phyloP scores from a whole-genome alignment of 1,140 invertebrate genomes.

The Cotesia typhae region DNA sequence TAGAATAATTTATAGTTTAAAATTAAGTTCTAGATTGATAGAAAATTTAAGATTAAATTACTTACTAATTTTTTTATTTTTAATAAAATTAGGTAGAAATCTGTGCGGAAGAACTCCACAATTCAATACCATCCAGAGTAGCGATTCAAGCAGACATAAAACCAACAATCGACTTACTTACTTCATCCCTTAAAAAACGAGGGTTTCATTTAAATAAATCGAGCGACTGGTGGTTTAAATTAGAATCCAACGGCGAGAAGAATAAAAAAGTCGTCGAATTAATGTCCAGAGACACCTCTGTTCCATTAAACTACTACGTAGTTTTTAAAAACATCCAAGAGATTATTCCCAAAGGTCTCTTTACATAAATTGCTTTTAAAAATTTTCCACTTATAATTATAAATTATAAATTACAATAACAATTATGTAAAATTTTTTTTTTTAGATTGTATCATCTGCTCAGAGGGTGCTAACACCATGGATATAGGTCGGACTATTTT shows the following conservation, averaged over 20 bases:
- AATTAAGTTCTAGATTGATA: neutral
- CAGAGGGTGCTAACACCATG: conserved; percentile 98
- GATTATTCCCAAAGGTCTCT: conserved; percentile 71
- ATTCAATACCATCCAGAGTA: conserved; percentile 79
- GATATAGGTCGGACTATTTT: conserved; percentile 93
- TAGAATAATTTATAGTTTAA: neutral
- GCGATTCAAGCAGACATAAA: conserved; percentile 84
- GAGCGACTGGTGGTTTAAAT: conserved; percentile 70
- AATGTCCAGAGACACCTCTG: conserved; percentile 72
- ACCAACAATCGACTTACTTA: conserved; percentile 73
- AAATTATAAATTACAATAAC: neutral
- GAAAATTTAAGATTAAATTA: neutral
- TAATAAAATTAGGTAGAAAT: conserved; percentile 79
- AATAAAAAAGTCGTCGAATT: conserved; percentile 69
- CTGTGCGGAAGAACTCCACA: conserved; percentile 89
- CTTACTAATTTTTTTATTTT: conserved; percentile 3
- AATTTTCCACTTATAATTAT: neutral
- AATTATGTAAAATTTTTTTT: conserved; percentile 46
- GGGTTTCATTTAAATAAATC: conserved; percentile 60
- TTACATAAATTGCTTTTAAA: neutral
- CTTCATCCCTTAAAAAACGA: conserved; percentile 47
- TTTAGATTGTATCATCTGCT: conserved; percentile 89
- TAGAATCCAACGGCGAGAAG: conserved; percentile 67
- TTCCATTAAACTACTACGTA: conserved; percentile 92
- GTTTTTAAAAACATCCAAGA: conserved; percentile 85